A percentile compares a stretch with the other conserved stretches of the same genome.
Evolutionary conservation across 2,888 invertebrate species (phyloP).

Genomic region (Acanthosepion esculentum): DNA sequence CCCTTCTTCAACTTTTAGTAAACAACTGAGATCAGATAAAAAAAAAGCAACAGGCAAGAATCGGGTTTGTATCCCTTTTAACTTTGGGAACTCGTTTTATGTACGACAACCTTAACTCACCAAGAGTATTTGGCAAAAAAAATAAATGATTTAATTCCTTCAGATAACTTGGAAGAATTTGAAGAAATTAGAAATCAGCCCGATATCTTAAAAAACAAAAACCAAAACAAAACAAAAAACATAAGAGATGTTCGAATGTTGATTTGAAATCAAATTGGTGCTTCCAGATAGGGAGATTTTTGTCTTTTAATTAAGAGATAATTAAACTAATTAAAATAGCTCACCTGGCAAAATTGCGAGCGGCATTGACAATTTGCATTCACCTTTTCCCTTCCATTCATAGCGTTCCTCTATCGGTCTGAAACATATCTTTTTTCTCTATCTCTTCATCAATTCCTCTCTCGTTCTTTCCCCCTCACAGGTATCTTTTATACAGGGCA

Average conservation of each 20-base stretch:
- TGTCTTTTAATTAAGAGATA: conserved; percentile 33
- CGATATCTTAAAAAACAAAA: background rate
- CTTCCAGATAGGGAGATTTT: background rate
- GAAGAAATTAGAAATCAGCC: background rate
- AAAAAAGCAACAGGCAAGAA: no score
- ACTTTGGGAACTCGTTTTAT: no score
- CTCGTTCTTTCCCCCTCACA: no score
- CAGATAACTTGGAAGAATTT: background rate
- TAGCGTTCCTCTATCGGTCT: background rate
- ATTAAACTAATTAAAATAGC: conserved; percentile 16
- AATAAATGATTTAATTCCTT: background rate
- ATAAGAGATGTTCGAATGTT: background rate
- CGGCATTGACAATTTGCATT: background rate
- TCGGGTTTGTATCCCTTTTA: no score
- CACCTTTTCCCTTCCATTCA: background rate
- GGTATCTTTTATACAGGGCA: no score
- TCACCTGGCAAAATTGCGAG: background rate
- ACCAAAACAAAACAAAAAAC: background rate
- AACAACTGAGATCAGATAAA: no score
- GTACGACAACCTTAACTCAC: background rate
- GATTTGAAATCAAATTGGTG: background rate
- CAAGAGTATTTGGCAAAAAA: background rate
- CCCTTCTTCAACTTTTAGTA: no score
- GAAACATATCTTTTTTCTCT: background rate
- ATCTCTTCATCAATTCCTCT: background rate